Base-by-base conservation (phyloP, 2,888 invertebrate species). In the Pyrgus malvae region DNA sequence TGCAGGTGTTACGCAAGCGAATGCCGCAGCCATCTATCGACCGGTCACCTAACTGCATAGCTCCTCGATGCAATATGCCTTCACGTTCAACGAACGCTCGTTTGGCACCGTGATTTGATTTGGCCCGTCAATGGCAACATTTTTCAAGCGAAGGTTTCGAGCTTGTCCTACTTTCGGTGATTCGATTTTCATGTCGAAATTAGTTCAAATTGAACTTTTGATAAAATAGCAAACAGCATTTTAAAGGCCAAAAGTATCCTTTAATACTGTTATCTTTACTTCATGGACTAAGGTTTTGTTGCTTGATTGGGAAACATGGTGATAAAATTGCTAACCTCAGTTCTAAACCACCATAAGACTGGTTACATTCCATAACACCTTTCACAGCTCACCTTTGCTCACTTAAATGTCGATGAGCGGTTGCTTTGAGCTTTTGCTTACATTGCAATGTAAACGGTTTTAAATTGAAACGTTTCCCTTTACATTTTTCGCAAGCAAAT, bases 1-100 rank as follows among this genome's bases (percentile, higher is more conserved):
- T 74, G 74, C 83, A 80, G 77, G 81, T 83, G 76, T 81, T 78
- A 73, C 75, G 76, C 74, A 83, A 85, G 57, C 59, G 66, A 66
- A 60, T 66, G 62, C 69, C 72, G 76, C 77, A 77, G 69, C 66
- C 29, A 44, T 25, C 71, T 83, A 86, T 83, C 81, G 82, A 83
- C 80, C 85, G 74, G 68, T 56, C 63, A 55, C 45, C 60, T 65
- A 62, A 65, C 72, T 70, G 67, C 68, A 69, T 63, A 58, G 63
- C 63, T 53, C 42, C 58, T 58, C 59, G 58, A 49, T 65, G 62
- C 62, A 59, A 58, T 58, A 41, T 55, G 37, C 27, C 33, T 45
- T 40, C 16, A 50, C 50, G 49, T 48, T 53, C 48, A 49, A 51
- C 51, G 33, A 27, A 50, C 23, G 31, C 41, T 31, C 23, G 27